Base-by-base conservation (phyloP, 2,113 vertebrate species). In the Eleginops maclovinus region DNA sequence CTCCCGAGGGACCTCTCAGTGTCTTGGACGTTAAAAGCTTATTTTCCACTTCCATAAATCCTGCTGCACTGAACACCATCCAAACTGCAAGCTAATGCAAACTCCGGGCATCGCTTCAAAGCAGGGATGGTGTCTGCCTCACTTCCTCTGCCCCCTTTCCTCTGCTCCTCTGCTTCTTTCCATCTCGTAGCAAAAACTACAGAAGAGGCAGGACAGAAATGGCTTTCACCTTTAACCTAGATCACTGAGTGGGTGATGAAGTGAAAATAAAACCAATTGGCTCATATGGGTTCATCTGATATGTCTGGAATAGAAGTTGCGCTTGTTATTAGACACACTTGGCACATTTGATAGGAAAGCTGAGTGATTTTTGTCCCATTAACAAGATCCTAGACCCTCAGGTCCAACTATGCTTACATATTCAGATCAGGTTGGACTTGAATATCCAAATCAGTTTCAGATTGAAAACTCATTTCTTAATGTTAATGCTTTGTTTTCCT, bases 41-140 rank as follows among this genome's bases (percentile, higher is more conserved):
- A 72, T 85, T 83, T 87, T 84, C 61, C 73, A 72, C 82, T 79
- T 75, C 46, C 58, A 41, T 67, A 81, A 85, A 86, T 86, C 81
- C 78, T 26, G 28, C 83, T 66, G 84, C 76, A 59, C 24, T 66
- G 70, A 85, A 72, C 41, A 71, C 78, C 64, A 41, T 77, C 77
- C 87, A 89, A 70, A 64, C 67, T 79, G 81, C 81, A 69, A 85
- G 81, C 84, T 87, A 83, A 89, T 89, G 87, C 84, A 87, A 84
- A 87, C 69, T 75, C 69, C 84, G 92, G 93, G 91, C 91, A 79
- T 12, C 1, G 74, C 87, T 89, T 93, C 88, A 94, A 91, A 93
- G 93, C 50, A 5, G 63, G 65, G 63, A 55, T 82, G 64, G 70
- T 75, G 91, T 91, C 88, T 89, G 81, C 61, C 78, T 90, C 81